Evolutionary conservation across 2,888 invertebrate genomes (phyloP), one percentile per base, ranked within the genome.

Genomic region (Scaptomyza cyrtandrae): DNA sequence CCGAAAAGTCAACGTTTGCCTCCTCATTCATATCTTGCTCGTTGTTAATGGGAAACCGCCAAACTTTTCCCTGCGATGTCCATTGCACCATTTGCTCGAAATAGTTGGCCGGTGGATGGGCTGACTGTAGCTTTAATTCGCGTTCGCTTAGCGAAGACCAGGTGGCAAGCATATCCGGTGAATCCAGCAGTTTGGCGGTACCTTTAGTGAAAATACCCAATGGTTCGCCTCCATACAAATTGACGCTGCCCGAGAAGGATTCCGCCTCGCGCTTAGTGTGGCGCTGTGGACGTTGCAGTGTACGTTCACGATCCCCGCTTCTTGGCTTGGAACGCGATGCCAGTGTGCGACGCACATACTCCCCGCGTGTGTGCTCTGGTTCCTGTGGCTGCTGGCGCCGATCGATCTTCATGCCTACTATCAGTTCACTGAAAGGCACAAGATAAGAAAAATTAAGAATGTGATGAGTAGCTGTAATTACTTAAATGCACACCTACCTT

Each of bases 31-130:
- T 90, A 56, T 95, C 98, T 94, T 97, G 96, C 92, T 99, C 99
- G 93, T 99, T 99, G 91, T 99, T 94, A 71, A 99, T 98, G 1
- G 99, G 99, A 91, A 98, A 99, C 76, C 95, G 95, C 99, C 99
- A 99, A 13, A 99, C 92, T 92, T 98, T 98, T 44, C 98, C 98
- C 91, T 98, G 95, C 59, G 98, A 95, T 0, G 99, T 99, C 98
- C 98, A 98, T 55, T 95, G 90, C 49, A 97, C 96, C 95, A 98
- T 96, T 92, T 99, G 97, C 91, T 99, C 96, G 91, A 97, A 98
- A 88, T 96, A 96, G 93, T 99, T 99, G 9, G 93, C 91, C 0
- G 98, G 97, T 0, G 97, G 95, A 90, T 95, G 95, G 0, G 95
- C 93, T 0, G 95, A 93, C 0, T 94, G 93, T 57, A 96, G 80